Percentiles rank a stretch among this genome's conserved stretches.
These are phyloP conservation scores for Petrosia ficiformis DNA, from an alignment of 37 sponge, comb jelly and placozoan genomes.

Conservation along the genomic window DNA sequence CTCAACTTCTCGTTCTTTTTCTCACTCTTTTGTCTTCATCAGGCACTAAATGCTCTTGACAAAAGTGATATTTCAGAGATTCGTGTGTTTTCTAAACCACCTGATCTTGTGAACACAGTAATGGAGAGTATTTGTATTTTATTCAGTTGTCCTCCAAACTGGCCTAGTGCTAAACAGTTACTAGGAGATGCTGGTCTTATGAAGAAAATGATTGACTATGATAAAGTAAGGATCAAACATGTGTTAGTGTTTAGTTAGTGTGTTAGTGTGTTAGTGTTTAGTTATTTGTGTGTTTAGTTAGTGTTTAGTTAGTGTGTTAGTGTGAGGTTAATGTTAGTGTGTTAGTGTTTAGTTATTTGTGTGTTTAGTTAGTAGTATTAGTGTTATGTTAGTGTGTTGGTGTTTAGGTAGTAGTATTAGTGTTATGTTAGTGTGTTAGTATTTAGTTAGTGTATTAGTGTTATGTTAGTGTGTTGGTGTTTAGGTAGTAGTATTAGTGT, in stretches of 20 bases:
- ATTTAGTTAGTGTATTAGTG: too few relatives aligned
- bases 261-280: background rate
- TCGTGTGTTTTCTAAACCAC: conserved; percentile 93
- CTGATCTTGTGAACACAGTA: conserved; percentile 91
- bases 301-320: background rate
- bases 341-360: too few relatives aligned
- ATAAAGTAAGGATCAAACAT: conserved; percentile 59
- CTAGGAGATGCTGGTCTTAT: conserved; percentile 88
- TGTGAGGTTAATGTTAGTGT: background rate
- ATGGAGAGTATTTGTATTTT: conserved; percentile 97
- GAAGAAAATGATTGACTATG: conserved; percentile 87
- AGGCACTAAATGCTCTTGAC: conserved; percentile 94
- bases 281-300: background rate
- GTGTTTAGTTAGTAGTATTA: too few relatives aligned
- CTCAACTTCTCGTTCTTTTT: background rate
- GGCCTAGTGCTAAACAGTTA: conserved; percentile 87
- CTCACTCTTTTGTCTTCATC: background rate
- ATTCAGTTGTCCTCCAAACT: conserved; percentile 84
- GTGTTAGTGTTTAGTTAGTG: conserved; percentile 1
- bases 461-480: too few relatives aligned
- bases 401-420: too few relatives aligned
- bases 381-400: too few relatives aligned
- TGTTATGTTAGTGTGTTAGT: too few relatives aligned
- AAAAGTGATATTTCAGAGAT: conserved; percentile 98
- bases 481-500: too few relatives aligned